Evolutionary conservation across 2,888 invertebrate species (phyloP).

Genomic region (Lithosia quadra): DNA sequence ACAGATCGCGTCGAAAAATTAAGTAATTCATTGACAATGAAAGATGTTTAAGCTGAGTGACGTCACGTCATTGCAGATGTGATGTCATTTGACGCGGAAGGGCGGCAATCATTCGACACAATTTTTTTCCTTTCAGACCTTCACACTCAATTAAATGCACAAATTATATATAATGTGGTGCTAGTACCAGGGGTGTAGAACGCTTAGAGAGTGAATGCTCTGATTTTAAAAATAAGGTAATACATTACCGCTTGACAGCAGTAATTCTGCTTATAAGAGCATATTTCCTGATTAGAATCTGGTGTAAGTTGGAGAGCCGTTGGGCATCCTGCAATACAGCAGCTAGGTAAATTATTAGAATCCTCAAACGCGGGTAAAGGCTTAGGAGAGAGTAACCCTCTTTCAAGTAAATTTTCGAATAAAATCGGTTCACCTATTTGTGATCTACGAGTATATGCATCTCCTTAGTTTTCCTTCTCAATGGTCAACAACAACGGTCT

Average conservation of each 20-base stretch:
- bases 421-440: too few species aligned
- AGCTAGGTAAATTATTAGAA: too few species aligned
- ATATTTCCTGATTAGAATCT: too few species aligned
- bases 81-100: conserved; percentile 53
- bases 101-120: conserved; percentile 55
- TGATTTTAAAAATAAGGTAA: background rate
- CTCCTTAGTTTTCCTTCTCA: too few species aligned
- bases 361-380: too few species aligned
- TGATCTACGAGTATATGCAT: too few species aligned
- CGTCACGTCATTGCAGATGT: conserved; percentile 29
- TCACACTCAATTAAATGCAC: conserved; percentile 76
- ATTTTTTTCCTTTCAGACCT: conserved; percentile 65
- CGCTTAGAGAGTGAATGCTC: background rate
- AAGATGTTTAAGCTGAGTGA: conserved; percentile 26
- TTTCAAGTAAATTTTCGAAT: too few species aligned
- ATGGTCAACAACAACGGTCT: too few species aligned
- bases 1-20: conserved; percentile 36
- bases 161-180: conserved; percentile 58
- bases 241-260: background rate
- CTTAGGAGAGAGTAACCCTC: too few species aligned
- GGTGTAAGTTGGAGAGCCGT: too few species aligned
- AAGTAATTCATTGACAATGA: conserved; percentile 45
- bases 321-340: too few species aligned
- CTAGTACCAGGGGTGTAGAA: conserved; percentile 33
- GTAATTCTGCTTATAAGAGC: too few species aligned